Evolutionary conservation across 2,888 invertebrate genomes (phyloP).

Genomic region (Siphlonurus alternatus): DNA sequence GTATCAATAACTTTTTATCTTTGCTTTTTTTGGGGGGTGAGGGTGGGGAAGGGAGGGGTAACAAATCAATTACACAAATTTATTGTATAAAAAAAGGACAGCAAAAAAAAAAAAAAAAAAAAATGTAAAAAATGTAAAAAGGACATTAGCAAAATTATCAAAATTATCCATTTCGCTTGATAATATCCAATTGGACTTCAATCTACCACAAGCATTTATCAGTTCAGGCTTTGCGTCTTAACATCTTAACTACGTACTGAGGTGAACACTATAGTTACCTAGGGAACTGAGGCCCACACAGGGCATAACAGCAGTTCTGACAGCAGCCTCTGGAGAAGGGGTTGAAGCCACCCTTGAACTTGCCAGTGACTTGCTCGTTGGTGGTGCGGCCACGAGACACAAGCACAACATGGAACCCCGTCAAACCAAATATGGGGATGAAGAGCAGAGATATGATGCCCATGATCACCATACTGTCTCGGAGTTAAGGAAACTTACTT

Average conservation of each 20-base stretch:
- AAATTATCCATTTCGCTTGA: too few relatives aligned
- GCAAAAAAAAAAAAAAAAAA: too few relatives aligned
- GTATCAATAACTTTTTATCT: too few relatives aligned
- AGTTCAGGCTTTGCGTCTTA: background rate
- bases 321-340: constrained; percentile 94
- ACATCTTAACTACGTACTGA: background rate
- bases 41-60: too few relatives aligned
- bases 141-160: background rate
- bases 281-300: constrained; percentile 95
- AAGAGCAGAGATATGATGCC: constrained; percentile 78
- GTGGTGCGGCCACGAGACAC: constrained; percentile 94
- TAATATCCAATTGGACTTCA: too few relatives aligned
- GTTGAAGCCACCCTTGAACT: constrained; percentile 97
- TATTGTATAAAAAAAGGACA: too few relatives aligned
- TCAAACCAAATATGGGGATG: constrained; percentile 93
- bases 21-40: too few relatives aligned
- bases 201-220: too few relatives aligned
- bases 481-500: constrained; percentile 21
- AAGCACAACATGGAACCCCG: constrained; percentile 94
- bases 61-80: too few relatives aligned
- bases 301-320: constrained; percentile 85
- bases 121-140: too few relatives aligned
- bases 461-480: constrained; percentile 70
- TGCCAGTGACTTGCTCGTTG: constrained; percentile 99
- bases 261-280: constrained; percentile 41